Conservation (phyloP, 2,113 vertebrate genomes). For the Ahaetulla prasina region DNA sequence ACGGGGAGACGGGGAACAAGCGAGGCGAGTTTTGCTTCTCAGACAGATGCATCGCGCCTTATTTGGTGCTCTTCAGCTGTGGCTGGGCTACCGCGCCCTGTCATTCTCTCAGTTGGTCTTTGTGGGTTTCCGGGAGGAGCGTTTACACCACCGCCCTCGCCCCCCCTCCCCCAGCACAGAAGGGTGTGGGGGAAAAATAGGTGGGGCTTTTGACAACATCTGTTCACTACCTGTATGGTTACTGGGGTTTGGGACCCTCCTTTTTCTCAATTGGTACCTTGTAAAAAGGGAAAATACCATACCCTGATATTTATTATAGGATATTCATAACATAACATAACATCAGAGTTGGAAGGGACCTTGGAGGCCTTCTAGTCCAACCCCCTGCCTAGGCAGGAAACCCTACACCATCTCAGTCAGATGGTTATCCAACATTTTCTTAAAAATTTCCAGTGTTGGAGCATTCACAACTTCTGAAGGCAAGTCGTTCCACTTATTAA, state of each 20-base stretch:
- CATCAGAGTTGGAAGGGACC: no score
- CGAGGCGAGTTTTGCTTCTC: background rate
- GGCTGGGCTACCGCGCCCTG: background rate
- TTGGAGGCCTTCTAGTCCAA: no score
- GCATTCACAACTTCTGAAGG: no score
- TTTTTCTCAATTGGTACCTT: background rate
- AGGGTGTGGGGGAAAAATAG: background rate
- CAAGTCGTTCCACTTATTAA: no score
- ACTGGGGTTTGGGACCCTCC: background rate
- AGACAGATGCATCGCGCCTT: background rate
- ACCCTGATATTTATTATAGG: background rate
- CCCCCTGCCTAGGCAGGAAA: no score
- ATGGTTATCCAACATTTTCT: no score
- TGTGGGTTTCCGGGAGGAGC: background rate
- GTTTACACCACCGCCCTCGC: no score
- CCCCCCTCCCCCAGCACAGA: background rate
- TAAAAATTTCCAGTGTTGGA: no score
- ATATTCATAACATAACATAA: no score
- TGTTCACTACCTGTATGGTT: background rate
- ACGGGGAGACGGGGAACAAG: background rate
- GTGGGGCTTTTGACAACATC: background rate
- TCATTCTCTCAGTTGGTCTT: background rate
- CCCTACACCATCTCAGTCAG: no score
- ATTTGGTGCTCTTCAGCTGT: background rate
- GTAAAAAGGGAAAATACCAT: background rate